Base-by-base conservation (phyloP, 30 jellyfish, hydroid and myxozoan genomes). In the Thelohanellus kitauei region DNA sequence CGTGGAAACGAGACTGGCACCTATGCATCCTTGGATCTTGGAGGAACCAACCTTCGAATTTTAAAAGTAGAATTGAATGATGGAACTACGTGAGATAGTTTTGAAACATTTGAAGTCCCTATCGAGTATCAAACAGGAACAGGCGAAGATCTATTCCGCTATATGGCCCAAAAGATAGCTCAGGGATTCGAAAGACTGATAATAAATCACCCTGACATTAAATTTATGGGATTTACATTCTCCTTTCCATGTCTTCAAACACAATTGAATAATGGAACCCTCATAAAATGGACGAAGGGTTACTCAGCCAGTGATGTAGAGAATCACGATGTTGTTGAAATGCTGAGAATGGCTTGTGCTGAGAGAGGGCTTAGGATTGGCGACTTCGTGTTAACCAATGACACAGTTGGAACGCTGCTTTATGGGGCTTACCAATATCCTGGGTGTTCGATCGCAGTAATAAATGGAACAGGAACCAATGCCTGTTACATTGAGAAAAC, bases 221-320 rank as follows among this genome's bases (percentile, higher is more conserved):
- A 59, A 11, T 68, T 73, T 18, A 84, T 78, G 41, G 97, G 97
- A 1, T 78, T 78, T 35, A 78, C 97, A 0, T 78, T 78, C 33
- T 78, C 97, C 10, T 78, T 78, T 33, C 97, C 97, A 3, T 66
- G 64, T 16, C 46, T 46, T 31, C 89, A 78, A 20, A 58, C 55
- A 21, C 64, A 89, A 32, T 38, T 78, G 57, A 61, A 84, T 1
- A 52, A 75, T 8, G 97, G 97, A 16, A 40, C 43, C 23, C 60
- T 78, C 29, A 58, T 64, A 32, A 78, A 65, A 35, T 78, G 97
- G 97, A 78, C 97, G 23, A 78, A 78, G 40, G 97, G 97, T 0
- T 78, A 44, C 52, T 53, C 55, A 45, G 86, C 82, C 14, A 62
- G 39, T 40, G 97, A 84, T 3, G 97, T 78, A 20, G 97, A 54